Evolutionary conservation across 2,113 vertebrate genomes (phyloP), one percentile per base, ranked within the genome.

Genomic region (Pachypanchax playfairii): DNA sequence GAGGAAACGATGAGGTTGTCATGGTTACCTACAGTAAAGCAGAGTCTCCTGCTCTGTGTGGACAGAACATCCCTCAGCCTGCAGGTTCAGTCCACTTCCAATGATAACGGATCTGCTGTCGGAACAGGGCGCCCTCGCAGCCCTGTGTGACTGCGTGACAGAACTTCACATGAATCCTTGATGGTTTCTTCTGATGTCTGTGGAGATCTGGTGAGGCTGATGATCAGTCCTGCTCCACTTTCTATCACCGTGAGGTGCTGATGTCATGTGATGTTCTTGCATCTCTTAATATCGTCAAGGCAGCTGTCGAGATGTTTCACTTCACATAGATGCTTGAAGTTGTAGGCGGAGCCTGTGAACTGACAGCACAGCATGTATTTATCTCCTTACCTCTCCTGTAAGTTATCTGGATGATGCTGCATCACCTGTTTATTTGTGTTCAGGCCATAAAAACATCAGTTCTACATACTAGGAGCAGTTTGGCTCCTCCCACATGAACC

Each of bases 21-120:
- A 86, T 84, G 81, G 84, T 75, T 60, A 82, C 78, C 56, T 44
- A 2, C 14, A 62, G 68, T 17, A 25, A 14, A n/a, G 59, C 36
- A 47, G 43, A 47, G 52, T 61, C 35, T 71, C 33, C 42, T 26
- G 47, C 54, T 57, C 6, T 69, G 15, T 65, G 51, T 64, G 33
- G 64, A 81, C 72, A 71, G 71, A 76, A n/a, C n/a, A n/a, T 64
- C 29, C 46, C 63, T 81, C 65, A 62, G 62, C 79, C 47, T 76
- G 68, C 61, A 43, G 55, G 47, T 36, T 46, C 0, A 26, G 39
- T 61, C 46, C 42, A 38, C 41, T 15, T 66, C 64, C 50, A 49
- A 70, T 70, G 68, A 71, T 73, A 61, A 73, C 24, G 10, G 9
- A 42, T 4, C 29, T 1, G 36, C 63, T 43, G 67, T 48, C 71